phyloP scores from a whole-genome alignment of 2,797 vertebrate genomes.

The Tadarida brasiliensis region DNA sequence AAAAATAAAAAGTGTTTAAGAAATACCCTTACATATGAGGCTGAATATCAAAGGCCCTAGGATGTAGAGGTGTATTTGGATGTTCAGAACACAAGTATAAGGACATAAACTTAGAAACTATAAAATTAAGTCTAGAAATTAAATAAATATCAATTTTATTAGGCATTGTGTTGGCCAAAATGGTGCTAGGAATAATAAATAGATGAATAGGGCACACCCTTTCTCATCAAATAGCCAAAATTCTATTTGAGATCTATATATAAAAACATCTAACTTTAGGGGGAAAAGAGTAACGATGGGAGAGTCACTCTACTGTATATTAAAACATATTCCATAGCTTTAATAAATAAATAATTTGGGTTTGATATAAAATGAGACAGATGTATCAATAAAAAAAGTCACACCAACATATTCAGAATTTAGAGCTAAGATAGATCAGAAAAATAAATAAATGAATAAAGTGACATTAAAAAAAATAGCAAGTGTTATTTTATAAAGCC shows the following conservation, averaged over 20 bases:
- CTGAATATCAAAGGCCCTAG: background rate
- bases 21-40: background rate
- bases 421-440: background rate
- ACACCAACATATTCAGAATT: background rate
- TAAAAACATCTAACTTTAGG: background rate
- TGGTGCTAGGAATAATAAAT: background rate
- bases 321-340: background rate
- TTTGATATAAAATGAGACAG: background rate
- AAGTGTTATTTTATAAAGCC: background rate
- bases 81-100: background rate
- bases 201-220: background rate
- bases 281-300: background rate
- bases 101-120: background rate
- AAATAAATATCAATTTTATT: conserved; percentile 15
- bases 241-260: background rate
- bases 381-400: background rate
- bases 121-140: background rate
- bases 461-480: background rate
- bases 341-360: background rate
- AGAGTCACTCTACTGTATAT: background rate
- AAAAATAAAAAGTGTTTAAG: background rate
- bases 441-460: too few species aligned
- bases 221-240: conserved; percentile 6
- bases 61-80: background rate
- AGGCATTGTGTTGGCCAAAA: background rate